Percentiles rank a stretch among this genome's conserved stretches.
Conservation (phyloP, 2,113 vertebrate species). For the Apus apus region DNA sequence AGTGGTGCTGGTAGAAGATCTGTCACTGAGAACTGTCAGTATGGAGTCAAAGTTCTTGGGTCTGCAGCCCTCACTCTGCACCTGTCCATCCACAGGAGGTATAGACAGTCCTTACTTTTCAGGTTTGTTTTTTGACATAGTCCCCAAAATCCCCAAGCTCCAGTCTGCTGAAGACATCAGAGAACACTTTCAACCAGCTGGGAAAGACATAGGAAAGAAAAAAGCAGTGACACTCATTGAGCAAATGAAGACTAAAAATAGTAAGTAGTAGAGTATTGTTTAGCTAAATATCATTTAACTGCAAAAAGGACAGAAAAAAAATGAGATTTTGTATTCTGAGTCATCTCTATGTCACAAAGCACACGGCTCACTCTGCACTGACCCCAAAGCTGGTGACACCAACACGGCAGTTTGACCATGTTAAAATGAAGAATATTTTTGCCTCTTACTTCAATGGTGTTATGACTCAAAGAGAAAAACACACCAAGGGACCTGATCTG, state of each 20-base stretch:
- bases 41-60: neutral
- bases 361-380: neutral
- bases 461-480: neutral
- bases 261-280: neutral
- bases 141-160: neutral
- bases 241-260: neutral
- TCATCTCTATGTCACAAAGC: neutral
- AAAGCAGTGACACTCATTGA: neutral
- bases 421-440: neutral
- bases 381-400: neutral
- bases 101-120: neutral
- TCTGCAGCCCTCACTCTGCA: neutral
- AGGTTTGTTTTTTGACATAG: neutral
- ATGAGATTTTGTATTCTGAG: neutral
- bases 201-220: neutral
- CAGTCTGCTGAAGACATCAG: neutral
- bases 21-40: neutral
- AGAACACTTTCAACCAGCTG: neutral
- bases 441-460: neutral
- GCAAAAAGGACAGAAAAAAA: neutral
- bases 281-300: neutral
- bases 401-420: neutral
- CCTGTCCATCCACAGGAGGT: neutral
- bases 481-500: neutral
- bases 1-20: rapidly evolving